These are phyloP conservation scores for Drosophila setosimentum DNA, from an alignment of 2,888 invertebrate genomes.

Conservation along the genomic window DNA sequence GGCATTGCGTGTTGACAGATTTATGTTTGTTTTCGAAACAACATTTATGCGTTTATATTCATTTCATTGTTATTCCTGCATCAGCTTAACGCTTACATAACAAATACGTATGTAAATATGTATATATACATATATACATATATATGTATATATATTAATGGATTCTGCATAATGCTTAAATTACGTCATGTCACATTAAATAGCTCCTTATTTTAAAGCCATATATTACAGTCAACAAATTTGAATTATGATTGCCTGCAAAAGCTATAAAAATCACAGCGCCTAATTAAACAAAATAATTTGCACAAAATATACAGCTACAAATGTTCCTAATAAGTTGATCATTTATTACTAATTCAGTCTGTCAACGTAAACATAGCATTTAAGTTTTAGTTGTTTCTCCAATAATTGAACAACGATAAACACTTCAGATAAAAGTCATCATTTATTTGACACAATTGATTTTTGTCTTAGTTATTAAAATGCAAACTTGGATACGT, in stretches of 20 bases:
- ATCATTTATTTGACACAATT: background rate
- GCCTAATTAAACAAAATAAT: conserved; percentile 39
- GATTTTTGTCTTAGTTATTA: background rate
- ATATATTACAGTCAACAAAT: conserved; percentile 56
- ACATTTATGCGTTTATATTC: conserved; percentile 43
- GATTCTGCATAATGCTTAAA: conserved; percentile 59
- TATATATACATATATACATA: conserved; percentile 8
- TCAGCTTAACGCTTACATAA: conserved; percentile 28
- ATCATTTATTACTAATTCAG: background rate
- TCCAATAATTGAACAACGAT: background rate
- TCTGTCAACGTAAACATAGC: background rate
- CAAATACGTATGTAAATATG: conserved; percentile 15
- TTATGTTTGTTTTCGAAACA: conserved; percentile 65
- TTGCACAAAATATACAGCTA: conserved; percentile 18
- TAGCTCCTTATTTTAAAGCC: conserved; percentile 49
- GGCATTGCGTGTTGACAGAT: conserved; percentile 72
- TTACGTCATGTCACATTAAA: conserved; percentile 53
- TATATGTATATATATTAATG: conserved; percentile 11
- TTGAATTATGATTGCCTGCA: conserved; percentile 53
- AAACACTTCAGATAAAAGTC: background rate
- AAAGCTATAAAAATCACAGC: conserved; percentile 34
- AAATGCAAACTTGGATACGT: background rate
- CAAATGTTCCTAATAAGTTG: background rate
- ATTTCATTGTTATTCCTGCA: background rate
- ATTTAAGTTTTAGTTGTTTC: background rate